phyloP scores from a whole-genome alignment of 2,888 invertebrate species.

The Neuroscelio doddi region DNA sequence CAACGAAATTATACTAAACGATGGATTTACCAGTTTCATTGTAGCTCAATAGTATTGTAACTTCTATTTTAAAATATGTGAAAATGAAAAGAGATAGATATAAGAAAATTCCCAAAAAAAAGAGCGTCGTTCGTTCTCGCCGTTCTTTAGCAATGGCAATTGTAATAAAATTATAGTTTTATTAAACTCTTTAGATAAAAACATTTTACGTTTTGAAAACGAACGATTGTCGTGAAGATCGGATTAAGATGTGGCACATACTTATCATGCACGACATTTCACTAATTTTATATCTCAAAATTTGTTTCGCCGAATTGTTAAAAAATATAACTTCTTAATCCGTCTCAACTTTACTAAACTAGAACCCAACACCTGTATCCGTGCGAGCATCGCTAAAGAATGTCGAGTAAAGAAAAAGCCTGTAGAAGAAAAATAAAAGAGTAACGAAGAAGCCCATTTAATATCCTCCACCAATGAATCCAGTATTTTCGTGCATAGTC shows the following conservation, averaged over 20 bases:
- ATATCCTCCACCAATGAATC: constrained; percentile 24
- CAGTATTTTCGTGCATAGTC: constrained; percentile 42
- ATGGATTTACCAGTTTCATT: constrained; percentile 12
- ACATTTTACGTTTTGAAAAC: neutral
- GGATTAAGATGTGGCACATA: constrained; percentile 4
- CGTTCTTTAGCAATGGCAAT: neutral
- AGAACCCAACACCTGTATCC: constrained; percentile 17
- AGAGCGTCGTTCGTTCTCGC: constrained; percentile 7
- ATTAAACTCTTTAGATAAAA: no score
- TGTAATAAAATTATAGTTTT: neutral
- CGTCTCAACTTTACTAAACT: constrained; percentile 7
- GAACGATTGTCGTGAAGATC: neutral
- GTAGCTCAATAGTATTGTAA: constrained; percentile 14
- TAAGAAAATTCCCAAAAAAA: neutral
- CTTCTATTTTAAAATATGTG: constrained; percentile 8
- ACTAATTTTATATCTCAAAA: no score
- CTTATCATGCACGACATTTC: no score
- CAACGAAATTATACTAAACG: constrained; percentile 42
- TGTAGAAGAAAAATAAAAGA: constrained; percentile 41
- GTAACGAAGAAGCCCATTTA: constrained; percentile 44
- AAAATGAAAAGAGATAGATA: constrained; percentile 13
- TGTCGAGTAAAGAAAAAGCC: constrained; percentile 44
- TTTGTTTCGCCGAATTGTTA: no score
- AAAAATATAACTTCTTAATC: no score
- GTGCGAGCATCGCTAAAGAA: constrained; percentile 43